Evolutionary conservation across 2,113 vertebrate species (phyloP).

Genomic region (Alouatta palliata): DNA sequence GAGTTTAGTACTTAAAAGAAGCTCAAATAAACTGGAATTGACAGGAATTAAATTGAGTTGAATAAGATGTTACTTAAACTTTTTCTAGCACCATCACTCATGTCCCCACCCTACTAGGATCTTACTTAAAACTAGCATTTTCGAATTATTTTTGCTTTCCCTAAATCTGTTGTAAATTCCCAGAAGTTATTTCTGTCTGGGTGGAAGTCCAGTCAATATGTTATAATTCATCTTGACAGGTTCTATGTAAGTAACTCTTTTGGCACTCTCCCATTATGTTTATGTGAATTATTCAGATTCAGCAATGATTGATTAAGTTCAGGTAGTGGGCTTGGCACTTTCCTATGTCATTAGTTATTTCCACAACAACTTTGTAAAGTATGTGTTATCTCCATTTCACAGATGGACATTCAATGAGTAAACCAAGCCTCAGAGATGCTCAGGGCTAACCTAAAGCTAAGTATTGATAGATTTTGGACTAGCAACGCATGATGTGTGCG

Average conservation of each 20-base stretch:
- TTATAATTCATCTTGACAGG: constrained; percentile 44
- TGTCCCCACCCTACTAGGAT: neutral
- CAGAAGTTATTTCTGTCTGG: neutral
- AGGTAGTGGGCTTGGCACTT: neutral
- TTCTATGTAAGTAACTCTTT: neutral
- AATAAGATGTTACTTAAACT: neutral
- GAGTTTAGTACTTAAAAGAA: constrained; percentile 38
- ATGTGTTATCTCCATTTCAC: neutral
- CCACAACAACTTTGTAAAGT: neutral
- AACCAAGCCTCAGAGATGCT: neutral
- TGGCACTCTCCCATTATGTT: neutral
- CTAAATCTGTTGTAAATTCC: neutral
- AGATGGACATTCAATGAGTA: constrained; percentile 6
- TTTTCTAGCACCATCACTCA: neutral
- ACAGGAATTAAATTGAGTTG: neutral
- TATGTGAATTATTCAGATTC: neutral
- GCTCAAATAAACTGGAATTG: neutral
- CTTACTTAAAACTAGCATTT: constrained; percentile 38
- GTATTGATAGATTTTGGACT: neutral
- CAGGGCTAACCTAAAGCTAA: neutral
- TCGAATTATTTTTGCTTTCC: constrained; percentile 14
- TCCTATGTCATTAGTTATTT: neutral
- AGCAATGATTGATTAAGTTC: constrained; percentile 21
- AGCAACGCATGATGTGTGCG: neutral
- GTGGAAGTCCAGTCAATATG: neutral